phyloP scores from a whole-genome alignment of 2,113 vertebrate genomes.

The Xenus cinereus region DNA sequence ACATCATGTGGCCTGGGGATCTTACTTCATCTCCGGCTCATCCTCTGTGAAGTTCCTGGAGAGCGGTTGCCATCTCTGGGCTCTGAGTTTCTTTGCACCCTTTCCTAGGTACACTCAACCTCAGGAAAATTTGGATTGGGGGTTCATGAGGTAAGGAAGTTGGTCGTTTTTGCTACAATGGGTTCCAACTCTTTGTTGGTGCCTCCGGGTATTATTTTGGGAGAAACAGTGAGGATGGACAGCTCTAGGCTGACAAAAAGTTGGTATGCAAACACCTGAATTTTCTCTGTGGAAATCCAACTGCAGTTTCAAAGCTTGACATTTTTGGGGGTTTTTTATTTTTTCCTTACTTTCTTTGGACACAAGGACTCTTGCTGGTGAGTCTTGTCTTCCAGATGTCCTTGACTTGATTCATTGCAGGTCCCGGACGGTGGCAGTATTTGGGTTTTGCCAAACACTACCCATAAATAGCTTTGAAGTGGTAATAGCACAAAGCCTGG shows the following conservation, averaged over 20 bases:
- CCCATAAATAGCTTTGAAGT: background rate
- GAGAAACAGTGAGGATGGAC: background rate
- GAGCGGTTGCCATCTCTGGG: background rate
- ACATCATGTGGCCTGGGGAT: background rate
- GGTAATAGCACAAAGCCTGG: background rate
- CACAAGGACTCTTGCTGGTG: background rate
- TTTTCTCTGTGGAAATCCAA: background rate
- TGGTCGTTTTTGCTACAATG: background rate
- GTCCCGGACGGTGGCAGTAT: background rate
- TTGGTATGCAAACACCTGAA: background rate
- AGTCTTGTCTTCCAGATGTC: background rate
- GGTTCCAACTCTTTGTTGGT: background rate
- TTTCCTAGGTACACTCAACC: background rate
- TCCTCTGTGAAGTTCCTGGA: background rate
- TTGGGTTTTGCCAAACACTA: background rate
- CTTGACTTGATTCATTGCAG: background rate
- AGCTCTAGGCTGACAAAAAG: background rate
- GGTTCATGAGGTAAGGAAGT: background rate
- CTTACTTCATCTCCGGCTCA: background rate
- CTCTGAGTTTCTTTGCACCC: background rate
- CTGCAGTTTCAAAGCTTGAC: background rate
- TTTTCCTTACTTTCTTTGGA: background rate
- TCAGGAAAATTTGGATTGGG: background rate
- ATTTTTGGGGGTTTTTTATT: background rate
- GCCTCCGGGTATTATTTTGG: background rate